Evolutionary conservation across 2,797 vertebrate genomes (phyloP).

Genomic region (Pseudotriccus pelzelni): DNA sequence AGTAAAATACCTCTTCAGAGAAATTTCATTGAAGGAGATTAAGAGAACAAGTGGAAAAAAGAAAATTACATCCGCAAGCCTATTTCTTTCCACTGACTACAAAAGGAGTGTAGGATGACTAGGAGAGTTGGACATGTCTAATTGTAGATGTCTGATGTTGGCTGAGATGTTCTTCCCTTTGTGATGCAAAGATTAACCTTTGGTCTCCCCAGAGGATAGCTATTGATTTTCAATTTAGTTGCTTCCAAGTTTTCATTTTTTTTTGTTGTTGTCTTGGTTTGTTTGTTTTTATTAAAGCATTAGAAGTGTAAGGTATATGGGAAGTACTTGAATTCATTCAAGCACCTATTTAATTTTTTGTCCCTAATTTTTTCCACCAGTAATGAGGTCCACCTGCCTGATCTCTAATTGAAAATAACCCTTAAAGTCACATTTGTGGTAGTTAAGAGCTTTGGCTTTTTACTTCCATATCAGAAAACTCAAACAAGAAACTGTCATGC

Average conservation of each 20-base stretch:
- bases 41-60: not conserved
- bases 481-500: not conserved
- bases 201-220: not conserved
- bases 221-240: not conserved
- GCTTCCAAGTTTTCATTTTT: not conserved
- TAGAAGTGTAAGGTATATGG: not conserved
- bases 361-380: not conserved
- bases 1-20: conserved; percentile 23
- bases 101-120: not conserved
- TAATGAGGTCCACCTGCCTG: not conserved
- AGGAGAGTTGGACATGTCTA: not conserved
- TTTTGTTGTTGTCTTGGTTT: too few species aligned
- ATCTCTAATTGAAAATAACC: not conserved
- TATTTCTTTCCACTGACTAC: not conserved
- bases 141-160: not conserved
- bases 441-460: not conserved
- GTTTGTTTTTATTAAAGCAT: not conserved
- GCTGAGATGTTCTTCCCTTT: not conserved
- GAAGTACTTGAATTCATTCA: not conserved
- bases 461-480: not conserved
- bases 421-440: not conserved
- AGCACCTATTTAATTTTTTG: not conserved
- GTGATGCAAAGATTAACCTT: not conserved
- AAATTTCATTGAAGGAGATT: conserved; percentile 5
- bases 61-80: not conserved